phyloP scores from a whole-genome alignment of 2,888 invertebrate genomes.

The Rhodophaea formosa region DNA sequence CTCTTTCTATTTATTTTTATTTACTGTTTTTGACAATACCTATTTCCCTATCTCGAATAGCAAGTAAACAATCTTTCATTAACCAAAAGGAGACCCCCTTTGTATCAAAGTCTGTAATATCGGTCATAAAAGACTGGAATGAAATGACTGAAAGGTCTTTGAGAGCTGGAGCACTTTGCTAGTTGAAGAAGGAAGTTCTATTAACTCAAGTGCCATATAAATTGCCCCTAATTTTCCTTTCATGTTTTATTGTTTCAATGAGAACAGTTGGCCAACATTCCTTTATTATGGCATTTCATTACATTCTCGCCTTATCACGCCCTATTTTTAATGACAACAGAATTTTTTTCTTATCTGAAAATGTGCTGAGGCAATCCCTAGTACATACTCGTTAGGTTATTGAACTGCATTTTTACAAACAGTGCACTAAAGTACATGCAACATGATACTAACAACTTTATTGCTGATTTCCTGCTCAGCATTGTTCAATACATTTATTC shows the following conservation, averaged over 20 bases:
- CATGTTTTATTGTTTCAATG: constrained; percentile 45
- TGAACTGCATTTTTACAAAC: constrained; percentile 45
- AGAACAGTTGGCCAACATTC: constrained; percentile 17
- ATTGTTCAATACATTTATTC: constrained; percentile 64
- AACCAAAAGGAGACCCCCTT: too few species aligned
- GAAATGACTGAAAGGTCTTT: too few species aligned
- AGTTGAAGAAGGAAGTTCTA: constrained; percentile 71
- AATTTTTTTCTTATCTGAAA: background rate
- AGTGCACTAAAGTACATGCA: constrained; percentile 37
- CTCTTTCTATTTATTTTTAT: too few species aligned
- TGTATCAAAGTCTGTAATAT: too few species aligned
- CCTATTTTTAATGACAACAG: background rate
- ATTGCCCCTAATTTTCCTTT: constrained; percentile 74
- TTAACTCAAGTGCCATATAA: constrained; percentile 61
- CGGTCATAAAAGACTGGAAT: too few species aligned
- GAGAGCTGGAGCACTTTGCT: constrained; percentile 24
- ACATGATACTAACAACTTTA: constrained; percentile 60
- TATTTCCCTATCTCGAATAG: too few species aligned
- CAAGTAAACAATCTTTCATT: too few species aligned
- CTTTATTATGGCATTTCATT: constrained; percentile 26
- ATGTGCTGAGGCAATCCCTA: constrained; percentile 2
- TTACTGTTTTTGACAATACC: too few species aligned
- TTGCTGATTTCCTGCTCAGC: constrained; percentile 70
- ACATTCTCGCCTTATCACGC: constrained; percentile 10
- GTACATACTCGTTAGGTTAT: constrained; percentile 34